Conservation (phyloP, 1,140 invertebrate species). For the Aphis gossypii region DNA sequence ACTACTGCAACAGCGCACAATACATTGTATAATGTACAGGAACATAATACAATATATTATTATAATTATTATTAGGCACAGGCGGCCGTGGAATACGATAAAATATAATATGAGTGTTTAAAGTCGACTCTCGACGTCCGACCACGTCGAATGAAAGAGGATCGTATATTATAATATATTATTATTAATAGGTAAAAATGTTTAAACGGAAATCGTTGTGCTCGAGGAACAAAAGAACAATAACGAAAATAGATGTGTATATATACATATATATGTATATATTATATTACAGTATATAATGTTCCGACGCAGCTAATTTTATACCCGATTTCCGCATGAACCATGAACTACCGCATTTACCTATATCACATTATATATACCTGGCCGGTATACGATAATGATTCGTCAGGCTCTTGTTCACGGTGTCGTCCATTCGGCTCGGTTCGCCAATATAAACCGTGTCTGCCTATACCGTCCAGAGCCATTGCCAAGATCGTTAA, state of each 20-base stretch:
- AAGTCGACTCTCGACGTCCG: neutral
- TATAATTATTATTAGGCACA: neutral
- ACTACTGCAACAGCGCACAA: neutral
- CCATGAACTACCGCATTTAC: conserved; percentile 35
- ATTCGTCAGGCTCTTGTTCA: conserved; percentile 8
- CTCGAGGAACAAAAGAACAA: conserved; percentile 31
- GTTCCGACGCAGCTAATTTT: neutral
- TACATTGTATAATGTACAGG: neutral
- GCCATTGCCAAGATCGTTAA: neutral
- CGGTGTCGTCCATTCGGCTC: conserved; percentile 9
- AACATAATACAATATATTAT: neutral
- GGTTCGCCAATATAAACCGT: conserved; percentile 1
- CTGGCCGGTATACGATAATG: neutral
- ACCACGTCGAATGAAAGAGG: conserved; percentile 5
- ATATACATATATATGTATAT: too few relatives aligned
- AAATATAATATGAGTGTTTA: neutral
- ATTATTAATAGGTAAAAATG: neutral
- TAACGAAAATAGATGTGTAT: neutral
- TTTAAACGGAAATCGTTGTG: neutral
- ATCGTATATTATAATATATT: neutral
- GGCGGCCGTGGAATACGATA: neutral
- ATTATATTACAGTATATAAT: neutral
- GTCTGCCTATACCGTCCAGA: neutral
- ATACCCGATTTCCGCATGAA: conserved; percentile 34
- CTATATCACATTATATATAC: conserved; percentile 9